These are phyloP conservation scores for Acanthosepion pharaonis DNA, from an alignment of 2,888 invertebrate genomes.

Conservation along the genomic window DNA sequence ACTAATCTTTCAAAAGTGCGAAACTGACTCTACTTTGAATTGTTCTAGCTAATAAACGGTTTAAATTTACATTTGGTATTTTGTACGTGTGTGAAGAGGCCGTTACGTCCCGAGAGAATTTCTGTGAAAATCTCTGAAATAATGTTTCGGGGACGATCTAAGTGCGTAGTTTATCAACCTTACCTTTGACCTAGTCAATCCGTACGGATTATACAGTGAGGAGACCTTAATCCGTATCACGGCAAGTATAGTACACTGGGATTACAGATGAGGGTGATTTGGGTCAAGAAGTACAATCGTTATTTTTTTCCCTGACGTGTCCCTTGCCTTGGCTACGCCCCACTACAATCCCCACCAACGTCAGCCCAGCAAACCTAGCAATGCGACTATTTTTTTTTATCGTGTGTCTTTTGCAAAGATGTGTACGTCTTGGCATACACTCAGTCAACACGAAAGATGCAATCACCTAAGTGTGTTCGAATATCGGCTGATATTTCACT, in stretches of 20 bases:
- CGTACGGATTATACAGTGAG: background rate
- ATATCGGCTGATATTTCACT: background rate
- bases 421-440: background rate
- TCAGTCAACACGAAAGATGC: background rate
- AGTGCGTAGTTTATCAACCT: background rate
- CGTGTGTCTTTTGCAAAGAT: background rate
- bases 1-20: too few relatives aligned
- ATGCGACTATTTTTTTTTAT: background rate
- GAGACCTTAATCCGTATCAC: background rate
- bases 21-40: too few relatives aligned
- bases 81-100: background rate
- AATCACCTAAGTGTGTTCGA: background rate
- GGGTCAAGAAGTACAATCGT: conserved; percentile 33
- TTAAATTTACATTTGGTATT: too few relatives aligned
- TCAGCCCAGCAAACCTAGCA: background rate
- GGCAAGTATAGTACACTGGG: background rate
- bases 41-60: too few relatives aligned
- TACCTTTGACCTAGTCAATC: background rate
- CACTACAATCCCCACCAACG: background rate
- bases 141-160: background rate
- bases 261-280: background rate
- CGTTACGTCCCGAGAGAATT: background rate
- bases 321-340: too few relatives aligned
- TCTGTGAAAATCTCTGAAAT: background rate
- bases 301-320: background rate